phyloP scores from a whole-genome alignment of 2,888 invertebrate genomes.

The Thymelicus acteon region DNA sequence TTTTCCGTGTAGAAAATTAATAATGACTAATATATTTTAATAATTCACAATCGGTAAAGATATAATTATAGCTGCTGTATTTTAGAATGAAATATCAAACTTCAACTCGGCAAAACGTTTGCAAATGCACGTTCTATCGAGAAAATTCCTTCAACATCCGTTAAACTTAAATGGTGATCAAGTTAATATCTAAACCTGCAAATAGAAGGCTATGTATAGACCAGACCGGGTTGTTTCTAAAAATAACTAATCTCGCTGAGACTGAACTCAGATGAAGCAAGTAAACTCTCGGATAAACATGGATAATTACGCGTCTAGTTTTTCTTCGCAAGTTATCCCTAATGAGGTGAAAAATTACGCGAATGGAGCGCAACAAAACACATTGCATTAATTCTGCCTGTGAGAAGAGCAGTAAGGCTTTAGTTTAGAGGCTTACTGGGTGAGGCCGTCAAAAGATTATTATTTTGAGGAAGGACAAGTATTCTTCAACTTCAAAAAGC shows the following conservation, averaged over 20 bases:
- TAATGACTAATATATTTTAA: no score
- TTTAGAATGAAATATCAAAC: background rate
- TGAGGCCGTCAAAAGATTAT: no score
- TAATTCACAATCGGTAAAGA: no score
- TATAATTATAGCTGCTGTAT: no score
- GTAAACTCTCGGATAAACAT: constrained; percentile 3
- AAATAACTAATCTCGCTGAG: constrained; percentile 21
- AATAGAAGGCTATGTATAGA: constrained; percentile 27
- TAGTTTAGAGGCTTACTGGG: no score
- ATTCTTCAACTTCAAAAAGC: no score
- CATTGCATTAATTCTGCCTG: no score
- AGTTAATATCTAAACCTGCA: constrained; percentile 11
- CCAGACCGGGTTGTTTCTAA: constrained; percentile 19
- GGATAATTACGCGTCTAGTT: constrained; percentile 13
- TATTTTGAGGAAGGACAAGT: no score
- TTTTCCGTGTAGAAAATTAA: no score
- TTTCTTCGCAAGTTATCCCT: background rate
- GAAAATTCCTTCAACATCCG: constrained; percentile 14
- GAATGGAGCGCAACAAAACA: no score
- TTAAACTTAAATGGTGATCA: constrained; percentile 11
- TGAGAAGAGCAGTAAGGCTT: no score
- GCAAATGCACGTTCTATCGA: background rate
- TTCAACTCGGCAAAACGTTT: background rate
- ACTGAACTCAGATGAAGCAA: background rate
- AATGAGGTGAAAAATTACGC: background rate